phyloP scores from a whole-genome alignment of 2,888 invertebrate genomes.

The Hirtodrosophila histrioides region DNA sequence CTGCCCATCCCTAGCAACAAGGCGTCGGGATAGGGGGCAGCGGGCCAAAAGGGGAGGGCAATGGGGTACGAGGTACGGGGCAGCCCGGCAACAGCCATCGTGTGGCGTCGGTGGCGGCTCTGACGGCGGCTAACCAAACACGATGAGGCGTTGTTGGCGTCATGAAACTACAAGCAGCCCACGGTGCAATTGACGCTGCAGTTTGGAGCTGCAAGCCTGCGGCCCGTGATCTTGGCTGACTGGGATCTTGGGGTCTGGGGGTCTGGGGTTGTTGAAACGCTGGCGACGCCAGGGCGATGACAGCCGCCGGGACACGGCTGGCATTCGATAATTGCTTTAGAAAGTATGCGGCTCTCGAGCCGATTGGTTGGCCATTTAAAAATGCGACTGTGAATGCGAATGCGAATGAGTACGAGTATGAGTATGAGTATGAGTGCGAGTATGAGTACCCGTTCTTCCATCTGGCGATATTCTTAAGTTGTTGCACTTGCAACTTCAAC shows the following conservation, averaged over 20 bases:
- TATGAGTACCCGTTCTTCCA: conserved; percentile 14
- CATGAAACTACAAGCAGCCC: conserved; percentile 81
- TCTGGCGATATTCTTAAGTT: conserved; percentile 28
- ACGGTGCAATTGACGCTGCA: conserved; percentile 65
- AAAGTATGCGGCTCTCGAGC: conserved; percentile 72
- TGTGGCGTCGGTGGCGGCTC: conserved; percentile 77
- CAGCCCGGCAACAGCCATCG: conserved; percentile 41
- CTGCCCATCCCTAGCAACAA: too few relatives aligned
- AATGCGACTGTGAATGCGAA: conserved; percentile 45
- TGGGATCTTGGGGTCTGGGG: conserved; percentile 1
- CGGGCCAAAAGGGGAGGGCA: not conserved
- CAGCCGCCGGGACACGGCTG: conserved; percentile 64
- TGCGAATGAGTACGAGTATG: conserved; percentile 9
- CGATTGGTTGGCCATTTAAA: conserved; percentile 69
- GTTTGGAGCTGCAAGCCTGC: conserved; percentile 8
- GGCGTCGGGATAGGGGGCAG: too few relatives aligned
- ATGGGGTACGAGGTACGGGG: conserved; percentile 11
- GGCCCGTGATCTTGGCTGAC: not conserved
- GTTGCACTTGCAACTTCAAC: not conserved
- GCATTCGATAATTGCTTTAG: conserved; percentile 80
- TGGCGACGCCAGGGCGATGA: conserved; percentile 73
- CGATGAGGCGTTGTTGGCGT: conserved; percentile 83
- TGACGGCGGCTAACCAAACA: conserved; percentile 82
- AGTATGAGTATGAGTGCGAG: conserved; percentile 5
- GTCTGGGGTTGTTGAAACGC: conserved; percentile 8